Base-by-base conservation (phyloP, 2,888 invertebrate genomes). In the Clitarchus hookeri region DNA sequence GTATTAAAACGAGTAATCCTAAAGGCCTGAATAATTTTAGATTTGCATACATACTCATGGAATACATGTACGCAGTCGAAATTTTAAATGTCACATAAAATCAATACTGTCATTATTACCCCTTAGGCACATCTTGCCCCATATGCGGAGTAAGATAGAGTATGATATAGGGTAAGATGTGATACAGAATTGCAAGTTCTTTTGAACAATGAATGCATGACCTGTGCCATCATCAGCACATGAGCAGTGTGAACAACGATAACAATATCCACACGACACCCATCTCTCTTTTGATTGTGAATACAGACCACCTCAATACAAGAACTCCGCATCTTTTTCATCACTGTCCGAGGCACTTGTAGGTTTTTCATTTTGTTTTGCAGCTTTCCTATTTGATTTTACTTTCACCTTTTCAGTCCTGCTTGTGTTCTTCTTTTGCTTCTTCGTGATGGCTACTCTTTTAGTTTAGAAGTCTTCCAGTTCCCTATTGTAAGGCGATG, bases 221-320 rank as follows among this genome's bases (percentile, higher is more conserved):
- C 23, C 65, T 77, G 44, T 26, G 23, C 78, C 65, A 77, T n/a
- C 77, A 77, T 85, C 77, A 44, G 23, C 65, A 44, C 77, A 85
- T 44, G 85, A 85, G 26, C 65, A 85, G 65, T 53, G 53, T 27
- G 85, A 78, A 1, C 78, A 78, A 23, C 26, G 78, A 1, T 1
- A 3, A 78, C n/a, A 78, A 78, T 1, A 78, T 13, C 78, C 78
- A 19, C 79, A n/a, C 79, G 79, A 79, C 23, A 79, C 79, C n/a
- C 79, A 79, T 79, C 79, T 8, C 4, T 78, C 78, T 78, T 11
- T 19, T 78, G 78, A 26, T 78, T 78, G 9, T 78, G 78, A 78
- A 26, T 85, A 85, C n/a, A 25, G 85, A 65, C 78, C 85, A 53
- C 77, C 9, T 65, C 85, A 85, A 78, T 80, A 85, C 77, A 85